These are phyloP conservation scores for Epizoanthus illoricatus DNA, from an alignment of 92 coral and sea anemone species.

Conservation along the genomic window DNA sequence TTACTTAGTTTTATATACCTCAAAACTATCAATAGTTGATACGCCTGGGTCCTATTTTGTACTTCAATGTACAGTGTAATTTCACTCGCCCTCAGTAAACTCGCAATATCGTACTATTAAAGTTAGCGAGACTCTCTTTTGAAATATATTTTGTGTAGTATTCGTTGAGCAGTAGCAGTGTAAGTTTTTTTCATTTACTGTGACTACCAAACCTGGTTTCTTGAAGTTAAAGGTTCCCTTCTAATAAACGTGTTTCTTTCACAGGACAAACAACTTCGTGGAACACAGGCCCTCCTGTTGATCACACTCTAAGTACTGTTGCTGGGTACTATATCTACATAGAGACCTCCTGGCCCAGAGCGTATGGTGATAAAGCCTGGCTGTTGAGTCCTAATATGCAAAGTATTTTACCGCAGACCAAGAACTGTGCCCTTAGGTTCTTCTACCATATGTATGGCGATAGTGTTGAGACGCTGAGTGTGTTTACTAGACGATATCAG, in stretches of 20 bases:
- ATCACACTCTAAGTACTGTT: slow-evolving; percentile 82
- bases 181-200: no score
- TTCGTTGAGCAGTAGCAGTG: no score
- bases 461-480: slow-evolving; percentile 83
- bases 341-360: slow-evolving; percentile 96
- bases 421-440: slow-evolving; percentile 84
- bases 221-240: no score
- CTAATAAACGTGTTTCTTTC: not conserved
- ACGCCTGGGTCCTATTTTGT: no score
- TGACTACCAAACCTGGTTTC: no score
- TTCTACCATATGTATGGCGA: slow-evolving; percentile 98
- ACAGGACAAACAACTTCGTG: slow-evolving; percentile 80
- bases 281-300: slow-evolving; percentile 95
- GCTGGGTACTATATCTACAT: slow-evolving; percentile 85
- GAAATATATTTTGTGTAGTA: no score
- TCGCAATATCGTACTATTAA: no score
- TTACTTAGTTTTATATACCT: no score
- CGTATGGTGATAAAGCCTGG: slow-evolving; percentile 98
- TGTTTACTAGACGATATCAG: slow-evolving; percentile 74
- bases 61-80: no score
- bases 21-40: no score
- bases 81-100: no score
- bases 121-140: no score
- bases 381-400: slow-evolving; percentile 86
- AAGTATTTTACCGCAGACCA: slow-evolving; percentile 52